Base-by-base conservation (phyloP, 2,888 invertebrate species). In the Eilema caniola region DNA sequence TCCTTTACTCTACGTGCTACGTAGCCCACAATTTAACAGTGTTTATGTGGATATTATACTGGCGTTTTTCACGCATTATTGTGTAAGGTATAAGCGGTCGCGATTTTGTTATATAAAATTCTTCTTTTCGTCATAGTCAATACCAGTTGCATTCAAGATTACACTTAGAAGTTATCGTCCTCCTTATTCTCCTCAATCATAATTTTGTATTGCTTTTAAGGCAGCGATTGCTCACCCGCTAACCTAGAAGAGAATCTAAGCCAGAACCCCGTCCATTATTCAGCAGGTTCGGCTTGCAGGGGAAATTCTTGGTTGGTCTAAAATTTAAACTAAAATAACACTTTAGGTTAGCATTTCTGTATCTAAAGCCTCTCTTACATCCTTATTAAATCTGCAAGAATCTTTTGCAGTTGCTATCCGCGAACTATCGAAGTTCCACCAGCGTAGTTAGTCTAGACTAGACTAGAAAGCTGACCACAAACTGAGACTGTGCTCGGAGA, bases 1-100 rank as follows among this genome's bases (percentile, higher is more conserved):
- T 59, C 72, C 69, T 78, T 80, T 71, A 74, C 78, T 72, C 75
- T 70, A 77, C 74, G 31, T 73, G 78, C 73, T 68, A 71, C 70
- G 71, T 62, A 77, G 60, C 56, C 70, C 78, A 69, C 75, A 77
- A 75, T 81, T 75, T 78, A 72, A 69, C 73, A 74, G 67, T 71
- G 73, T 78, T 77, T 75, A 73, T 74, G 73, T 72, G 67, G 59
- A 63, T 80, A 78, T 80, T 69, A 80, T 77, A 77, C 61, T 69
- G 71, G 33, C 62, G 71, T 73, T 71, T 72, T 71, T 74, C 76
- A 75, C 75, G 72, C 75, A 73, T 70, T 62, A 69, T 16, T 11
- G 47, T 66, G 3, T 66, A 62, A 61, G 41, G 3, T 33, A 59
- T 28, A 25, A 62, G 57, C n/a, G 14, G 37, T 25, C 14, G 59